Evolutionary conservation across 2,113 vertebrate genomes (phyloP).

Genomic region (Stomatorhinus ivindoensis): DNA sequence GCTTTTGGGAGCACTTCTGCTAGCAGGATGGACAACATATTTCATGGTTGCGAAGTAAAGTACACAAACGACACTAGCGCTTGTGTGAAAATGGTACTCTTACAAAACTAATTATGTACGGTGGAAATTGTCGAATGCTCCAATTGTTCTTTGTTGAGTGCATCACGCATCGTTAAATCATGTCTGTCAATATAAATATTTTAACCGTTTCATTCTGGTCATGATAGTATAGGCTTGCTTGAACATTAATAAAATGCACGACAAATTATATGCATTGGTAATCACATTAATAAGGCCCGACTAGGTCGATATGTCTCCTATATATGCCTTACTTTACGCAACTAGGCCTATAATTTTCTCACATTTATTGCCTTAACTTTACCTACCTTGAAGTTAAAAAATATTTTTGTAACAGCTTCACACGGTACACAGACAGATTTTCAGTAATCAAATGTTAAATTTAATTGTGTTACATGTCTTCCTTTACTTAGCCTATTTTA

Average conservation of each 20-base stretch:
- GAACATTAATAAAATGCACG: neutral
- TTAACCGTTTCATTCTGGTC: neutral
- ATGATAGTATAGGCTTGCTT: neutral
- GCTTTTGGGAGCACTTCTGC: constrained; percentile 79
- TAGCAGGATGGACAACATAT: constrained; percentile 92
- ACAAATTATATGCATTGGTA: neutral
- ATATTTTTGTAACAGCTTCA: neutral
- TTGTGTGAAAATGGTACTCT: neutral
- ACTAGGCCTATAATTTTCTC: neutral
- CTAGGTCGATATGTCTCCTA: neutral
- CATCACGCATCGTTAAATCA: constrained; percentile 3
- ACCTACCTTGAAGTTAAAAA: neutral
- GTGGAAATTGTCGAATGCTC: neutral
- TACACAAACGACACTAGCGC: neutral
- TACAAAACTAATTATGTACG: neutral
- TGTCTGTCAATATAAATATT: neutral
- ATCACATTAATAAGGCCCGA: neutral
- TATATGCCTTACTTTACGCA: neutral
- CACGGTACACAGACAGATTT: neutral
- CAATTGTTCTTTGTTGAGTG: neutral
- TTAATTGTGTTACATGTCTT: neutral
- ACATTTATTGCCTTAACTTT: neutral
- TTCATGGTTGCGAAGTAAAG: constrained; percentile 80
- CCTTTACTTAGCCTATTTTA: neutral
- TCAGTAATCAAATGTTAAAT: neutral